A percentile compares a stretch with the other conserved stretches of the same genome.
These are phyloP conservation scores for Drosophila yakuba DNA, from an alignment of 1,140 invertebrate species.

Conservation along the genomic window DNA sequence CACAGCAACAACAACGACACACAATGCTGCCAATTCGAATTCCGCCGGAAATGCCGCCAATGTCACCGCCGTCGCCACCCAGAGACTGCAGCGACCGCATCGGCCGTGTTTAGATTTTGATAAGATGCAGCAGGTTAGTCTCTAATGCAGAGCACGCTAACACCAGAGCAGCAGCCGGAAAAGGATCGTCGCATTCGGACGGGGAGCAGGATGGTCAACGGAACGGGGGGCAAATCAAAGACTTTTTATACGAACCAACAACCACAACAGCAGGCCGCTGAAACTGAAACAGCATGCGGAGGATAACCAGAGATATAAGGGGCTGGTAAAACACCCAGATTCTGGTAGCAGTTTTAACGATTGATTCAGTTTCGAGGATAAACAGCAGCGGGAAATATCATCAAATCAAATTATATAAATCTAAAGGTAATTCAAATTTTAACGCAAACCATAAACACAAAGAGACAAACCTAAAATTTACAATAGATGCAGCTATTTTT, in stretches of 20 bases:
- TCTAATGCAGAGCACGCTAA: slow-evolving; percentile 80
- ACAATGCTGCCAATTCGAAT: slow-evolving; percentile 55
- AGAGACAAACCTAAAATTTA: slow-evolving; percentile 59
- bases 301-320: slow-evolving; percentile 25
- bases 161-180: slow-evolving; percentile 16
- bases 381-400: slow-evolving; percentile 40
- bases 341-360: slow-evolving; percentile 19
- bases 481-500: slow-evolving; percentile 84
- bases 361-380: slow-evolving; percentile 8
- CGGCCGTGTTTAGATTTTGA: slow-evolving; percentile 97
- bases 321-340: slow-evolving; percentile 9
- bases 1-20: slow-evolving; percentile 33
- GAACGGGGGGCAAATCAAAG: slow-evolving; percentile 77
- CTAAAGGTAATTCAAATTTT: slow-evolving; percentile 69
- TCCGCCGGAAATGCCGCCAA: slow-evolving; percentile 42
- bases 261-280: neutral
- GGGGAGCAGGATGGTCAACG: neutral
- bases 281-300: slow-evolving; percentile 10
- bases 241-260: slow-evolving; percentile 79
- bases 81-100: slow-evolving; percentile 88
- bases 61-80: slow-evolving; percentile 85
- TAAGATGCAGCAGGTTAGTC: slow-evolving; percentile 92
- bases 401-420: slow-evolving; percentile 74
- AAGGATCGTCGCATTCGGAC: neutral
- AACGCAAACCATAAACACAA: slow-evolving; percentile 54